Percentiles rank a stretch among this genome's conserved stretches.
Conservation (phyloP, 2,113 vertebrate genomes). For the Hylia prasina region DNA sequence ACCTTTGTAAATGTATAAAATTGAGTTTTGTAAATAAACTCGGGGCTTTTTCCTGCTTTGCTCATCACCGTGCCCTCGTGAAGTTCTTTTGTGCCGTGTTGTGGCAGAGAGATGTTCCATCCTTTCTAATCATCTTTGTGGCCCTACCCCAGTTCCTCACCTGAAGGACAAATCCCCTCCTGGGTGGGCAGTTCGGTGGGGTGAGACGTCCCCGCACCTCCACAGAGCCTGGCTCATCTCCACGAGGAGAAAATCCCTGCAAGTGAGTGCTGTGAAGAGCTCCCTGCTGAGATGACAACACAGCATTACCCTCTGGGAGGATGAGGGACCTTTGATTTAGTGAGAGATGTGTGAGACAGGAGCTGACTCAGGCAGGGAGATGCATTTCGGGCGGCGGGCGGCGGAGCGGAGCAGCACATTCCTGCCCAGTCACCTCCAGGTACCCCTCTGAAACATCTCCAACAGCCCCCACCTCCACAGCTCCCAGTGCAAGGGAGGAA, state of each 20-base stretch:
- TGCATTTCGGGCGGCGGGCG: fast-evolving
- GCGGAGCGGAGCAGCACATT: fast-evolving
- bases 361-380: neutral
- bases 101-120: neutral
- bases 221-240: fast-evolving
- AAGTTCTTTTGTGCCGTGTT: too few species aligned
- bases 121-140: neutral
- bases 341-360: neutral
- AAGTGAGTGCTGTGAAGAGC: neutral
- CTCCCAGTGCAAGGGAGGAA: neutral
- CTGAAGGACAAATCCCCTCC: neutral
- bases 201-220: neutral
- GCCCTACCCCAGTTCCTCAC: neutral
- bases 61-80: too few species aligned
- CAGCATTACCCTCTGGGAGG: neutral
- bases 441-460: fast-evolving
- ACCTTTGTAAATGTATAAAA: too few species aligned
- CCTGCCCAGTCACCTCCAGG: neutral
- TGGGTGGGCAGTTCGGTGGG: fast-evolving
- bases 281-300: neutral
- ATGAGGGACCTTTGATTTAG: neutral
- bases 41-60: too few species aligned
- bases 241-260: fast-evolving
- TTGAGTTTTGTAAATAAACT: too few species aligned
- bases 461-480: neutral